Percentiles rank a stretch among this genome's conserved stretches.
Conservation (phyloP, 2,888 invertebrate species). For the Pyrocoelia pectoralis region DNA sequence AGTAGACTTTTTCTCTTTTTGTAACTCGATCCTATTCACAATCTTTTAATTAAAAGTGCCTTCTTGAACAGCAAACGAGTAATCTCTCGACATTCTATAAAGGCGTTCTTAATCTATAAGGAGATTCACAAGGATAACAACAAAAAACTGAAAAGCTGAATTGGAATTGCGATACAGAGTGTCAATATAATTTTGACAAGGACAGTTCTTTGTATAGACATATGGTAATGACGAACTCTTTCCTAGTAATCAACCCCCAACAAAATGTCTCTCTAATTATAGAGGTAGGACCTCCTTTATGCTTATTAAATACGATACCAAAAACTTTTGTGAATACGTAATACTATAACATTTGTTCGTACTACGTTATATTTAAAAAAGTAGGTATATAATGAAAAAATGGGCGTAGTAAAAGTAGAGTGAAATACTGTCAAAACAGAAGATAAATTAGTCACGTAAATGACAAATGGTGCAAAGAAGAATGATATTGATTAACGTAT, state of each 20-base stretch:
- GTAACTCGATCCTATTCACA: too few species aligned
- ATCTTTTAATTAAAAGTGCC: too few species aligned
- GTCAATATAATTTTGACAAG: too few species aligned
- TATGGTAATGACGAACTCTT: slow-evolving; percentile 15
- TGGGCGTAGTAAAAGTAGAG: background rate
- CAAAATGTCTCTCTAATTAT: slow-evolving; percentile 20
- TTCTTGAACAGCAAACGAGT: too few species aligned
- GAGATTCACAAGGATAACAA: too few species aligned
- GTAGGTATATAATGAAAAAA: background rate
- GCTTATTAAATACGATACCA: background rate
- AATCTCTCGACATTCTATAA: too few species aligned
- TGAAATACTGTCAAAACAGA: slow-evolving; percentile 15
- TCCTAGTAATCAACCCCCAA: slow-evolving; percentile 17
- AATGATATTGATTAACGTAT: slow-evolving; percentile 7
- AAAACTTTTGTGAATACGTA: background rate
- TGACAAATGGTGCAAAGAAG: slow-evolving; percentile 18
- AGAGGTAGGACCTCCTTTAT: background rate
- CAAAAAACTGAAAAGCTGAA: too few species aligned
- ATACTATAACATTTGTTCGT: background rate
- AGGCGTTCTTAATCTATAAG: too few species aligned
- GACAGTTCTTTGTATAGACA: background rate
- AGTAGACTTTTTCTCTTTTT: too few species aligned
- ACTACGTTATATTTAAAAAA: background rate
- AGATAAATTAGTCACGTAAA: slow-evolving; percentile 18
- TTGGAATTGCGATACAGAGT: too few species aligned